A percentile compares a stretch with the other conserved stretches of the same genome.
phyloP scores from a whole-genome alignment of 2,113 vertebrate species.

The Okapia johnstoni region DNA sequence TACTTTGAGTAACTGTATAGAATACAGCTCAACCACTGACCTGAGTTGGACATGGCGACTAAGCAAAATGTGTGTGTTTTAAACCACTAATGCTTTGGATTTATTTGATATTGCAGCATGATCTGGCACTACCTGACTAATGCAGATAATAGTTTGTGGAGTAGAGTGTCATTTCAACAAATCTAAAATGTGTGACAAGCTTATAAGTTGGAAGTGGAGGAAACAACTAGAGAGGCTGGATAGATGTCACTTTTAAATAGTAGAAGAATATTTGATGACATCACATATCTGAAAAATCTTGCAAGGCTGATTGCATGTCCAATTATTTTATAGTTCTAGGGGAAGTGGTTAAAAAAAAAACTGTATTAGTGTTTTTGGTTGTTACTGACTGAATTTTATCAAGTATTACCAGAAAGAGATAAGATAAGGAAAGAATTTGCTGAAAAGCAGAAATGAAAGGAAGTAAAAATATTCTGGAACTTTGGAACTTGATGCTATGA shows the following conservation, averaged over 20 bases:
- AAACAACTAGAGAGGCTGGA: not conserved
- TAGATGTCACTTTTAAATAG: not conserved
- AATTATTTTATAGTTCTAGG: constrained; percentile 58
- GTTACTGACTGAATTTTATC: constrained; percentile 45
- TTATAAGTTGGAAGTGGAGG: not conserved
- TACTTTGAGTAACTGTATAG: not conserved
- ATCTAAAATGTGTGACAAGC: not conserved
- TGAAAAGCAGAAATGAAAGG: constrained; percentile 1
- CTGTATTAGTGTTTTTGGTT: not conserved
- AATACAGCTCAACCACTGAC: not conserved
- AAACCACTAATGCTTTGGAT: not conserved
- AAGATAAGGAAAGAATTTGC: constrained; percentile 21
- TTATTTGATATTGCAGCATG: not conserved
- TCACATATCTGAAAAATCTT: not conserved
- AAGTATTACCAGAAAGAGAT: constrained; percentile 21
- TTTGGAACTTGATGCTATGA: not conserved
- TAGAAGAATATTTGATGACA: not conserved
- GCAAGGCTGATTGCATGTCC: not conserved
- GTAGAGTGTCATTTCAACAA: not conserved
- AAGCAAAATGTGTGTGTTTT: not conserved
- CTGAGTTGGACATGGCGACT: not conserved
- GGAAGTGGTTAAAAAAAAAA: not conserved
- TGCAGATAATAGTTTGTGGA: not conserved
- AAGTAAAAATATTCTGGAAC: constrained; percentile 22
- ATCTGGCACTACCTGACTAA: not conserved